phyloP scores from a whole-genome alignment of 2,888 invertebrate genomes.

The Ethmia dodecea region DNA sequence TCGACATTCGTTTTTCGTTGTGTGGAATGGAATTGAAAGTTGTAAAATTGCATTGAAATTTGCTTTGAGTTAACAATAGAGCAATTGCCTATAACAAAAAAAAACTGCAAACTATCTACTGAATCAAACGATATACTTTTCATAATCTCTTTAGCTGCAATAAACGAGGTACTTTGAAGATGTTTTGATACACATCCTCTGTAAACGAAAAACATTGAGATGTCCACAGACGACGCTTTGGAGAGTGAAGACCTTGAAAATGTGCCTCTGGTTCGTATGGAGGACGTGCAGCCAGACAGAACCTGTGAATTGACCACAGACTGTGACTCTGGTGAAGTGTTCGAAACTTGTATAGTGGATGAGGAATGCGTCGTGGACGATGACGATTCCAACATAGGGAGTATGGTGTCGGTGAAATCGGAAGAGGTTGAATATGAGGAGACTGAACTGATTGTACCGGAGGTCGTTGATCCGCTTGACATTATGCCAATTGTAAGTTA shows the following conservation, averaged over 20 bases:
- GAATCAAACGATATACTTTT: too few species aligned
- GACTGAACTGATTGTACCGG: conserved; percentile 42
- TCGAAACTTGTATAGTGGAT: conserved; percentile 40
- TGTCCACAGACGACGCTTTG: conserved; percentile 45
- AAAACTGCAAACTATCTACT: too few species aligned
- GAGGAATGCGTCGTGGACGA: conserved; percentile 42
- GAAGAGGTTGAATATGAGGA: conserved; percentile 38
- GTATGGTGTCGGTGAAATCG: conserved; percentile 53
- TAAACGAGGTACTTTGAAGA: too few species aligned
- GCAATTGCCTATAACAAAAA: too few species aligned
- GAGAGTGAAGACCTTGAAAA: conserved; percentile 55
- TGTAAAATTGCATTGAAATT: conserved; percentile 2
- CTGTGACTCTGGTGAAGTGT: conserved; percentile 22
- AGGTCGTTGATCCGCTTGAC: conserved; percentile 26
- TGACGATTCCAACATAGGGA: conserved; percentile 54
- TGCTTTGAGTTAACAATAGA: too few species aligned
- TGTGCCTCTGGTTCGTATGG: conserved; percentile 60
- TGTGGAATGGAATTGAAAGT: neutral
- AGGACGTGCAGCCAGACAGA: conserved; percentile 49
- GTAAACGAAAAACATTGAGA: conserved; percentile 18
- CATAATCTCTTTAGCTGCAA: too few species aligned
- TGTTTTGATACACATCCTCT: conserved; percentile 1
- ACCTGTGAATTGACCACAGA: conserved; percentile 3
- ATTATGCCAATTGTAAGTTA: too few species aligned
- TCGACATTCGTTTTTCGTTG: too few species aligned